These are phyloP conservation scores for Dexiosoma caninum DNA, from an alignment of 2,888 invertebrate species.

Conservation along the genomic window DNA sequence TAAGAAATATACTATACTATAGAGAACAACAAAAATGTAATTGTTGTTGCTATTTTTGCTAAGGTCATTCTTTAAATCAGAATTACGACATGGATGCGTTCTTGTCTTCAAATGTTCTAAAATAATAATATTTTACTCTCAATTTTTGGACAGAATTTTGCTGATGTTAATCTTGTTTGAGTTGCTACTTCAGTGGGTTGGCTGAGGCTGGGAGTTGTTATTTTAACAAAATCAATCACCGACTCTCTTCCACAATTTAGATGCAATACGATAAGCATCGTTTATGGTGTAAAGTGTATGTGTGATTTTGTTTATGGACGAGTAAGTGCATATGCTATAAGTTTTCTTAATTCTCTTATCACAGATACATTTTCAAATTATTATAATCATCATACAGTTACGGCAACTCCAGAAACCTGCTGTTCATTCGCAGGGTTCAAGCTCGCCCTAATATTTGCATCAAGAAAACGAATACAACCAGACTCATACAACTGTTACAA, in stretches of 20 bases:
- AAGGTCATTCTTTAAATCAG: slow-evolving; percentile 56
- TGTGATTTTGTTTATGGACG: too few species aligned
- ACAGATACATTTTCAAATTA: background rate
- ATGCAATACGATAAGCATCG: slow-evolving; percentile 18
- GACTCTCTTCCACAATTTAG: background rate
- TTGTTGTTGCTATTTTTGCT: slow-evolving; percentile 27
- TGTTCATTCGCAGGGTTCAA: slow-evolving; percentile 1
- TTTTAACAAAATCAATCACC: slow-evolving; percentile 32
- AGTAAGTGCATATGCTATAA: background rate
- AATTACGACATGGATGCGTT: slow-evolving; percentile 11
- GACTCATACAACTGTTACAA: slow-evolving; percentile 41
- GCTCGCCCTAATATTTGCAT: background rate
- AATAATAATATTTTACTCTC: slow-evolving; percentile 18
- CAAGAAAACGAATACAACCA: background rate
- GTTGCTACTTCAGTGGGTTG: background rate
- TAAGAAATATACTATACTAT: background rate
- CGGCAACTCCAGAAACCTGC: background rate
- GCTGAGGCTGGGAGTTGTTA: slow-evolving; percentile 14
- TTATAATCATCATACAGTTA: background rate
- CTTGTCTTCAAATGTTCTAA: slow-evolving; percentile 42
- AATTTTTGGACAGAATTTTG: background rate
- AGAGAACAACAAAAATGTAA: background rate
- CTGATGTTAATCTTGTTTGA: background rate
- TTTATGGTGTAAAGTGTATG: background rate
- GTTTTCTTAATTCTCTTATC: slow-evolving; percentile 29